Base-by-base conservation (phyloP, 2,888 invertebrate genomes). In the Lasioglossum marginatum region DNA sequence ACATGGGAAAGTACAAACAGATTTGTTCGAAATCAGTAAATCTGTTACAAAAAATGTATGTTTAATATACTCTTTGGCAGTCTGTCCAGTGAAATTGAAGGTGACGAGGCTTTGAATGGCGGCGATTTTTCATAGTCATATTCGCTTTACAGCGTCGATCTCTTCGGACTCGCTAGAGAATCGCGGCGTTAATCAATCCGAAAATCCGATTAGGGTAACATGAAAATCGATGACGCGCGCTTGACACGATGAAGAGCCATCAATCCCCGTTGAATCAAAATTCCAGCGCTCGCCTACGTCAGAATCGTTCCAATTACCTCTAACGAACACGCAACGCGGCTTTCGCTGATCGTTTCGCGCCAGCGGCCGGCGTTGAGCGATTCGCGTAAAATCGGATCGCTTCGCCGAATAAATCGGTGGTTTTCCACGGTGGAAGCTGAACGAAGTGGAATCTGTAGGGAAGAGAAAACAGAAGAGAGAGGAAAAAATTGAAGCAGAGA, bases 401-500 rank as follows among this genome's bases (percentile, higher is more conserved):
- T 19, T 27, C 31, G 19, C 19, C 23, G 45, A 48, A 34, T 27
- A 60, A 76, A 74, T 27, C 19, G 37, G 5, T 31, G 4, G 19
- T n/a, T 34, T 27, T 8, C 52, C 70, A 57, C 12, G 12, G n/a
- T 12, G 12, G 10, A 57, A n/a, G n/a, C 57, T n/a, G 57, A 57
- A 57, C 57, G n/a, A n/a, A 16, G 37, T 48, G 48, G 63, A 60
- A 71, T 12, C 37, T 16, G 40, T 68, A 40, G 45, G 45, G 48
- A 23, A 4, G 31, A 23, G 73, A 60, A 78, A n/a, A 71, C 40
- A 16, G 23, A 19, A 31, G 31, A 8, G 31, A 63, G 31, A 78
- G 66, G 70, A 34, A 76, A 34, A 79, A 74, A 79, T 19, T 45
- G 71, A 74, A 66, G 70, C 63, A 72, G 77, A 76, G 68, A 52